A percentile compares a stretch with the other conserved stretches of the same genome.
Evolutionary conservation across 1,140 invertebrate species (phyloP).

Genomic region (Zaprionus kolodkinae): DNA sequence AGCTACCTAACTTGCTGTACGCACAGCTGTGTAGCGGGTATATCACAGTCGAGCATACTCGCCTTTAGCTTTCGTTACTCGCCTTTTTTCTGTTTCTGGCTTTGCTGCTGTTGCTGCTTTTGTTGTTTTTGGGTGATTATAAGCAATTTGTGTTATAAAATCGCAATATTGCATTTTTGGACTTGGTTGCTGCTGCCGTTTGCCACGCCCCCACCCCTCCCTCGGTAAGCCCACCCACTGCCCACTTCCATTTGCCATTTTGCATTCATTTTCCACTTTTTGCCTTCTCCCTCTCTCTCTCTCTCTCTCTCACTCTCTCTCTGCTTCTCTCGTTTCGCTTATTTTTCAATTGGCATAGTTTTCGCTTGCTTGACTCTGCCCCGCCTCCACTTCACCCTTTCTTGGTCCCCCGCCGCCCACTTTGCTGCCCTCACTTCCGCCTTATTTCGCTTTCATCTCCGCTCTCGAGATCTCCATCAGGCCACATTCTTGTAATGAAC

Average conservation of each 20-base stretch:
- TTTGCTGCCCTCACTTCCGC: not conserved
- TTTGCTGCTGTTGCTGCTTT: constrained; percentile 12
- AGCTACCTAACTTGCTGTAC: no score
- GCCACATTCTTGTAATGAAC: constrained; percentile 23
- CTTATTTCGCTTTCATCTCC: not conserved
- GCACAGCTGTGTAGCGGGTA: not conserved
- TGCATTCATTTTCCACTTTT: constrained; percentile 46
- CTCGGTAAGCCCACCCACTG: not conserved
- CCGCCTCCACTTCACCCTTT: not conserved
- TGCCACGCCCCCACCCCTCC: not conserved
- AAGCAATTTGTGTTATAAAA: constrained; percentile 81
- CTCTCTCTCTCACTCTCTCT: not conserved
- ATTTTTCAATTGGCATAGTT: constrained; percentile 73
- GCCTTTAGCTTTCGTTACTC: constrained; percentile 19
- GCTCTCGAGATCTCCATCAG: not conserved
- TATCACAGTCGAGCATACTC: not conserved
- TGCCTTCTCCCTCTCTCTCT: constrained; percentile 12
- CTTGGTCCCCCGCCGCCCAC: not conserved
- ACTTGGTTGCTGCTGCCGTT: constrained; percentile 11
- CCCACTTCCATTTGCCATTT: not conserved
- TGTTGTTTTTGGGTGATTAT: constrained; percentile 71
- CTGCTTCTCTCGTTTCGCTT: constrained; percentile 66
- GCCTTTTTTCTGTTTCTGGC: constrained; percentile 7
- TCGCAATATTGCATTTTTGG: constrained; percentile 78
- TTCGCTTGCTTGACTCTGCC: constrained; percentile 58